phyloP scores from a whole-genome alignment of 2,888 invertebrate species.

The Agrypnus murinus region DNA sequence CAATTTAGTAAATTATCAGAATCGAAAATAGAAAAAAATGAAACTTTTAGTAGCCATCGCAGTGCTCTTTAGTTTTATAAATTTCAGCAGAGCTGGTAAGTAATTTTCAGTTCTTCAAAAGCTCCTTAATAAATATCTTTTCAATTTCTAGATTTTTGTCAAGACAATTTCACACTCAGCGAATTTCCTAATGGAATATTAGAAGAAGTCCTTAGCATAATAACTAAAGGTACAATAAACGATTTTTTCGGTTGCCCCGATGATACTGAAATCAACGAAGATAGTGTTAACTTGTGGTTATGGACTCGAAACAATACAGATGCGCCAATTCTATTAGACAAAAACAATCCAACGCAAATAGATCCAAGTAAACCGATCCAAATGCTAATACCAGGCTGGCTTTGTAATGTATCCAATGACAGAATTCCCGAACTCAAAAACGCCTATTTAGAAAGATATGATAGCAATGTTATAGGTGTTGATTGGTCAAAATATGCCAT shows the following conservation, averaged over 20 bases:
- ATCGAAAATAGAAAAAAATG: no score
- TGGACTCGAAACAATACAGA: constrained; percentile 7
- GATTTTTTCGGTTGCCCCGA: background rate
- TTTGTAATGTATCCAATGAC: constrained; percentile 34
- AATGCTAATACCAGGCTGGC: constrained; percentile 36
- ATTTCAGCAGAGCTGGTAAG: no score
- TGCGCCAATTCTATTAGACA: background rate
- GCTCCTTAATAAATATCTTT: no score
- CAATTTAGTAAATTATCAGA: no score
- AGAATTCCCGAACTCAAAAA: constrained; percentile 36
- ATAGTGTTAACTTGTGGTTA: constrained; percentile 14
- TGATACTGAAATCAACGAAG: background rate
- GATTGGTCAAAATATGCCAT: constrained; percentile 34
- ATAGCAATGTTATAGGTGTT: constrained; percentile 30
- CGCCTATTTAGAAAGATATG: constrained; percentile 36
- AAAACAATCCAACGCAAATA: background rate
- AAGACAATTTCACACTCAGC: constrained; percentile 29
- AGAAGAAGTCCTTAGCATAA: background rate
- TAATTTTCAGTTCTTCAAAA: no score
- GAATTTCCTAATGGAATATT: constrained; percentile 18
- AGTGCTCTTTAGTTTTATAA: no score
- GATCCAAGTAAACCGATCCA: constrained; percentile 1
- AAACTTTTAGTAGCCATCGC: no score
- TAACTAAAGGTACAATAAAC: background rate
- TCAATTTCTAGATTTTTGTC: constrained; percentile 41